Conservation (phyloP, 1,140 invertebrate genomes). For the Nephila pilipes region DNA sequence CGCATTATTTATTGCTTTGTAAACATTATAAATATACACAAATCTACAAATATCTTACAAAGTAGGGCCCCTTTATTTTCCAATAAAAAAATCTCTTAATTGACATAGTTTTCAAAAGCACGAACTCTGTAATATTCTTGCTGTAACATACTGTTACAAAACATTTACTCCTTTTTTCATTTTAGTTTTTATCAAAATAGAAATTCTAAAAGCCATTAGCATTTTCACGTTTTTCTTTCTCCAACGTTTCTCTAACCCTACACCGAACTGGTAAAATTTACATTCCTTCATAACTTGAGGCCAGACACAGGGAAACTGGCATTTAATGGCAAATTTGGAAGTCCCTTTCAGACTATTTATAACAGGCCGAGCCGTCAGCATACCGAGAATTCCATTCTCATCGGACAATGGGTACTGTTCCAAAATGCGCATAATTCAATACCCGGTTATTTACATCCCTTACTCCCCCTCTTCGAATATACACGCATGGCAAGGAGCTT, state of each 20-base stretch:
- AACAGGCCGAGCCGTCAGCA: conserved; percentile 14
- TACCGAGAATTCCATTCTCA: conserved; percentile 32
- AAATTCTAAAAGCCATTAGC: not conserved
- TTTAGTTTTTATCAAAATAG: too few relatives aligned
- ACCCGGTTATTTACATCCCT: conserved; percentile 26
- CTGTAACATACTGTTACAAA: not conserved
- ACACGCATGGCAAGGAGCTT: not conserved
- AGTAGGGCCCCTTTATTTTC: too few relatives aligned
- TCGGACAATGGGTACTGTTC: conserved; percentile 27
- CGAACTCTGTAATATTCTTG: not conserved
- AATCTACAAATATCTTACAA: too few relatives aligned
- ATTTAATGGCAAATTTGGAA: conserved; percentile 37
- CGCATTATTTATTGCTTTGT: too few relatives aligned
- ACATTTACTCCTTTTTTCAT: not conserved
- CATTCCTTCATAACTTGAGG: conserved; percentile 13
- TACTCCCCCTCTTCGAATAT: not conserved
- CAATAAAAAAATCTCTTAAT: too few relatives aligned
- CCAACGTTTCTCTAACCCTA: not conserved
- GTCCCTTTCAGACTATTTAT: conserved; percentile 17
- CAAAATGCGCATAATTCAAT: conserved; percentile 39
- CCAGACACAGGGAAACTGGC: not conserved
- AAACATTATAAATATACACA: too few relatives aligned
- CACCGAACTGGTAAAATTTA: not conserved
- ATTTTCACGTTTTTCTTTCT: conserved; percentile 9
- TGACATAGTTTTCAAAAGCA: not conserved